These are phyloP conservation scores for Macrotis lagotis DNA, from an alignment of 2,113 vertebrate species.

Conservation along the genomic window DNA sequence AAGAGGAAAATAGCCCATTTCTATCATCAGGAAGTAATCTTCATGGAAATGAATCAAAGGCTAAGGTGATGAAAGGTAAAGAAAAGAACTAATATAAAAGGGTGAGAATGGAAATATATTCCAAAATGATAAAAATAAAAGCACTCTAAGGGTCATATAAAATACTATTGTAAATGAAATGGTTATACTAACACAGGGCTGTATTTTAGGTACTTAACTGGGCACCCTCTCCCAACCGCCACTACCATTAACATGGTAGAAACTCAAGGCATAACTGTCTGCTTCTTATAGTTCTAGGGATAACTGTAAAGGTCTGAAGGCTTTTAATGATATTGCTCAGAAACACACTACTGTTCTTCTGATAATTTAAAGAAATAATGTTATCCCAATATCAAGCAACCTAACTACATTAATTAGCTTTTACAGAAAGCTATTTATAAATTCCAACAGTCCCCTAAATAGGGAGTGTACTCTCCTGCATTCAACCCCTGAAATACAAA, in stretches of 20 bases:
- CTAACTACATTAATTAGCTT: not conserved
- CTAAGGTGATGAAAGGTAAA: not conserved
- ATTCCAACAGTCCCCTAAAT: not conserved
- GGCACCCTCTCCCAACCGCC: not conserved
- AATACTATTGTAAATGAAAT: not conserved
- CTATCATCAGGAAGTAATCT: not conserved
- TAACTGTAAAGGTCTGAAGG: not conserved
- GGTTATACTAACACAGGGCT: not conserved
- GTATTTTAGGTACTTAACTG: not conserved
- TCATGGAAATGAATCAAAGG: not conserved
- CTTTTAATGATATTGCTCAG: not conserved
- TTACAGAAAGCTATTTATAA: not conserved
- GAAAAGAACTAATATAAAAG: not conserved
- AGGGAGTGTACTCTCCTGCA: not conserved
- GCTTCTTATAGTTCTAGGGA: not conserved
- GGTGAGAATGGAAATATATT: not conserved
- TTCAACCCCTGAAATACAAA: not conserved
- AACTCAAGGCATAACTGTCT: not conserved
- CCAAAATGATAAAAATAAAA: not conserved
- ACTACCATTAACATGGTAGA: not conserved
- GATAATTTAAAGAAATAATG: not conserved
- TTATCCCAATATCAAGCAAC: not conserved
- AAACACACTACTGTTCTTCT: not conserved
- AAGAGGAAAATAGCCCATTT: not conserved
- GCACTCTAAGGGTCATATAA: not conserved